Evolutionary conservation across 1,140 invertebrate species (phyloP), one percentile per base, ranked within the genome.

Genomic region (Zaprionus gabonicus): DNA sequence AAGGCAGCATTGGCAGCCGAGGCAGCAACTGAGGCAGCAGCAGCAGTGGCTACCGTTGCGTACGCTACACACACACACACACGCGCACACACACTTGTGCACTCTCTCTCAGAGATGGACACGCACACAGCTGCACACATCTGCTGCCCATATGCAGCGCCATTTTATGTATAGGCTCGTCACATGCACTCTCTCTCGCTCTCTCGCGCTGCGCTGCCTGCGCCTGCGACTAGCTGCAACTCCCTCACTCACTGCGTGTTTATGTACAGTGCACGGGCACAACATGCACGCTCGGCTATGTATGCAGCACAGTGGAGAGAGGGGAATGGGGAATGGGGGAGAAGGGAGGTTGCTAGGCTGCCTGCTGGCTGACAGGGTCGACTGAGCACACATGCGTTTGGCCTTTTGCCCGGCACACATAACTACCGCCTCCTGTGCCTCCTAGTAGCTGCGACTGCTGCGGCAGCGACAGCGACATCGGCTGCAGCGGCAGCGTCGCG

Each of bases 351-450:
- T 7, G 46, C 38, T 41, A 31, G 6, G 13, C 38, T 41, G 38
- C 38, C 44, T 68, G 44, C 62, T 74, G 63, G 68, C 69, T 77
- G 73, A 65, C 68, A 65, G 59, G 70, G 73, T 70, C 84, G 72
- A 71, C 72, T 71, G 72, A 71, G 72, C 77, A 77, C 78, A 87
- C 84, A 87, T 87, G 85, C 84, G 81, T 87, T 88, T 87, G 84
- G 85, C 81, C 84, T 87, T 87, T 87, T 87, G 84, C 84, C 84
- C 88, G 83, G 83, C 83, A 87, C 83, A 87, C 74, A 88, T 88
- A 87, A 77, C 82, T 49, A 76, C 69, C 69, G 74, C 65, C 41
- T 46, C 66, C 66, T 79, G 76, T 56, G 60, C 60, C 59, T 41
- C 13, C 41, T 55, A 38, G 68, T 53, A 49, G 44, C 36, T 20